Base-by-base conservation (phyloP, 1,140 invertebrate species). In the Venturia canescens region DNA sequence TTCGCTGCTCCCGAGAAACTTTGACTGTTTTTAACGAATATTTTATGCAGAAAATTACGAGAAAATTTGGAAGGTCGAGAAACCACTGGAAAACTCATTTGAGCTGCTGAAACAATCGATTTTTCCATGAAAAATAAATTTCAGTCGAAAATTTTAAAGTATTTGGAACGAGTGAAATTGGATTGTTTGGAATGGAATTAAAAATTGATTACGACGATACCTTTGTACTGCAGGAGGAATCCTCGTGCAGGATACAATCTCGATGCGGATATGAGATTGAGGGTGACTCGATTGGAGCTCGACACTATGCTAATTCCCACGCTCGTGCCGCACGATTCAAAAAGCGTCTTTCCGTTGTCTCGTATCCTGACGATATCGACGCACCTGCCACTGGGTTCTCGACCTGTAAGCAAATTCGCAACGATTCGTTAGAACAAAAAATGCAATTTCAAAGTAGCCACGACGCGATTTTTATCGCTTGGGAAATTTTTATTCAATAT, bases 151-250 rank as follows among this genome's bases (percentile, higher is more conserved):
- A 34, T 34, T 34, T 34, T 34, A 3, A 7, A 34, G n/a, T 34
- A 7, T 34, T 34, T 34, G 3, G 7, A 23, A 38, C 18, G 21
- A 23, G 4, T 44, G 23, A 53, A 16, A 53, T 11, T 53, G n/a
- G 3, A 53, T 53, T 53, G 3, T 53, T 21, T 69, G 7, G 57
- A 60, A 63, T 29, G n/a, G 53, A 60, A 57, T 11, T 18, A 63
- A 74, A 71, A 80, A 57, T 79, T 50, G 38, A 23, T 27, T 72
- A 80, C 29, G 44, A 18, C 3, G 1, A n/a, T 78, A 90, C 91
- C 91, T 89, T 91, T 88, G 53, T 92, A 92, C 34, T 92, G 88
- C 13, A 92, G 75, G 15, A 92, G 88, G 76, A 92, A 91, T 83
- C 91, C 91, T 57, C 91, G 85, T n/a, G 88, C 88, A 0, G 89